phyloP scores from a whole-genome alignment of 2,888 invertebrate species.

The Oxystoma pomonae region DNA sequence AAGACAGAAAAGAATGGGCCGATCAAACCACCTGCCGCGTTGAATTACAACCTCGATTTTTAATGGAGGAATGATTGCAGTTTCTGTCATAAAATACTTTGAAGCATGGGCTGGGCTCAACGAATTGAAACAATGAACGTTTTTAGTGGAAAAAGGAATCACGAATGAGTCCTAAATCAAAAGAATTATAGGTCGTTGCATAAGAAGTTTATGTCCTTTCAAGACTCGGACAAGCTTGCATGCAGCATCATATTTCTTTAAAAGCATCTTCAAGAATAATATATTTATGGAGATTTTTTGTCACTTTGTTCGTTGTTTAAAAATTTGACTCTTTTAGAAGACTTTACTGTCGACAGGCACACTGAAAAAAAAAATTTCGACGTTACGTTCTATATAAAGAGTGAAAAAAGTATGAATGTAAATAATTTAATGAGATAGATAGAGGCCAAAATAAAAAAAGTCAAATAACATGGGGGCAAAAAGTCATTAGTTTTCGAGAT shows the following conservation, averaged over 20 bases:
- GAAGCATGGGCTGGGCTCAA: not conserved
- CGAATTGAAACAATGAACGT: not conserved
- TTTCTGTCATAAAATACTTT: not conserved
- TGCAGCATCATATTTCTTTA: not conserved
- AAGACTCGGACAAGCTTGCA: not conserved
- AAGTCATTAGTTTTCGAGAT: too few relatives aligned
- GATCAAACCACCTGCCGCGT: not conserved
- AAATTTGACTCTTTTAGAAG: too few relatives aligned
- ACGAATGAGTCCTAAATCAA: not conserved
- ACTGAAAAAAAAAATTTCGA: too few relatives aligned
- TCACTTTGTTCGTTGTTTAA: too few relatives aligned
- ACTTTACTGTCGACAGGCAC: too few relatives aligned
- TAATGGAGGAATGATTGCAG: not conserved
- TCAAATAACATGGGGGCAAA: too few relatives aligned
- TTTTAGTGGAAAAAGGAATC: not conserved
- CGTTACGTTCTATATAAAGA: too few relatives aligned
- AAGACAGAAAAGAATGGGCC: conserved; percentile 3
- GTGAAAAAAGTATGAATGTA: too few relatives aligned
- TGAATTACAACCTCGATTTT: not conserved
- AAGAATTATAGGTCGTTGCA: not conserved
- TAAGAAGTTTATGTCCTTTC: not conserved
- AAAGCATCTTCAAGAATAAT: too few relatives aligned
- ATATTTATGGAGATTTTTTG: too few relatives aligned
- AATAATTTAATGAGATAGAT: too few relatives aligned
- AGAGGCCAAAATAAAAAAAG: too few relatives aligned